Evolutionary conservation across 2,888 invertebrate species (phyloP), one percentile per base, ranked within the genome.

Genomic region (Xylocampa areola): DNA sequence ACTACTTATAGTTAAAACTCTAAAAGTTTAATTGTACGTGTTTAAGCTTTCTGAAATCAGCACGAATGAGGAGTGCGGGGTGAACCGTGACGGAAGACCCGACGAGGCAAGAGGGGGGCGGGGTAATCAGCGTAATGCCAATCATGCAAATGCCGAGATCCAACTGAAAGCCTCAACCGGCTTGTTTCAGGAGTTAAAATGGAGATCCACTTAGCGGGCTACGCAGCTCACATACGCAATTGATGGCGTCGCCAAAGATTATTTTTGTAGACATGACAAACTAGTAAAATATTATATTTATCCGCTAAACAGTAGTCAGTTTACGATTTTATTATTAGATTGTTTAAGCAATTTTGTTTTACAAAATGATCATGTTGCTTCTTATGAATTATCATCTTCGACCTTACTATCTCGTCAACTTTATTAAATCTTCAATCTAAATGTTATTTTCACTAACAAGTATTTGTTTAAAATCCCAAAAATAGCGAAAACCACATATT

Each of bases 131-230:
- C 90, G 92, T 92, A 93, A 93, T 94, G 83, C 88, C 92, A 94
- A 94, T 94, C 93, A 94, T 94, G 93, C 92, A 93, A 94, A 94
- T 94, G 89, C 81, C 88, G 93, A 92, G 92, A 92, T 91, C 90
- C 92, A 84, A 89, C 92, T 94, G 93, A 94, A 92, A 93, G 92
- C 93, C 88, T 90, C 91, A 90, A 90, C 91, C 88, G 89, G 91
- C 91, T 92, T 92, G 93, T 93, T 94, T 92, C 93, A 93, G 92
- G 92, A 94, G 93, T 93, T 94, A 94, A 94, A 94, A 94, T 93
- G 92, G 90, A 92, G 92, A 94, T 92, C 92, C 93, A 94, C 92
- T 94, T 93, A 93, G 89, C 86, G 86, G 84, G 86, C 81, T 88
- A 92, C 93, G 92, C 91, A 87, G 73, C 92, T 89, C 91, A 91